phyloP scores from a whole-genome alignment of 2,797 vertebrate genomes.

The Platalea minor region DNA sequence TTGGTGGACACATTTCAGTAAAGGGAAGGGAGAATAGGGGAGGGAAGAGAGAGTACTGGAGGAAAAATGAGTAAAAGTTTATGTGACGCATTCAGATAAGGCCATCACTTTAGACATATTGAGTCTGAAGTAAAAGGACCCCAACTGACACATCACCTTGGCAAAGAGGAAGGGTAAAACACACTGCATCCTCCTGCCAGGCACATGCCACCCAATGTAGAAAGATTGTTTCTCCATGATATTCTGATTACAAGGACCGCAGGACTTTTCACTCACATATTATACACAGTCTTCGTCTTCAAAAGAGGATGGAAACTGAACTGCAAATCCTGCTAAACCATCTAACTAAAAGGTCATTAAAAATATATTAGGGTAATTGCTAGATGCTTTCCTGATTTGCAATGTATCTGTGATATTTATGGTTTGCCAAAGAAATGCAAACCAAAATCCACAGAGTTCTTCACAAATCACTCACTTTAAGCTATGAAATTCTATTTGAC shows the following conservation, averaged over 20 bases:
- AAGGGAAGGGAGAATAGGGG: neutral
- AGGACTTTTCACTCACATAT: neutral
- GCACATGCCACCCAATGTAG: neutral
- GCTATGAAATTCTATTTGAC: slow-evolving; percentile 2
- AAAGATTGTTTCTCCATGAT: neutral
- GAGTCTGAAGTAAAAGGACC: neutral
- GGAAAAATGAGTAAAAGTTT: neutral
- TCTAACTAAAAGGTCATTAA: neutral
- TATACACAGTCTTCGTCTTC: neutral
- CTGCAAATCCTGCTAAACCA: slow-evolving; percentile 17
- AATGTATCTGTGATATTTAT: neutral
- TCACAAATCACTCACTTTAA: neutral
- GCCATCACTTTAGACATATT: neutral
- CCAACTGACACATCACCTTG: neutral
- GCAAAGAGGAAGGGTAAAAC: neutral
- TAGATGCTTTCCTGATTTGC: neutral
- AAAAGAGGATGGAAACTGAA: neutral
- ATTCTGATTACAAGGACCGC: neutral
- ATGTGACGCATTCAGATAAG: neutral
- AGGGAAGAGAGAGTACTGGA: neutral
- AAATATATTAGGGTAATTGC: slow-evolving; percentile 10
- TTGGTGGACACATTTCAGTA: neutral
- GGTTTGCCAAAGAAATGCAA: neutral
- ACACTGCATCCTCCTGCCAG: neutral
- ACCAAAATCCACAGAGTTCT: neutral